These are phyloP conservation scores for Hycleus phaleratus DNA, from an alignment of 1,140 invertebrate genomes.

Conservation along the genomic window DNA sequence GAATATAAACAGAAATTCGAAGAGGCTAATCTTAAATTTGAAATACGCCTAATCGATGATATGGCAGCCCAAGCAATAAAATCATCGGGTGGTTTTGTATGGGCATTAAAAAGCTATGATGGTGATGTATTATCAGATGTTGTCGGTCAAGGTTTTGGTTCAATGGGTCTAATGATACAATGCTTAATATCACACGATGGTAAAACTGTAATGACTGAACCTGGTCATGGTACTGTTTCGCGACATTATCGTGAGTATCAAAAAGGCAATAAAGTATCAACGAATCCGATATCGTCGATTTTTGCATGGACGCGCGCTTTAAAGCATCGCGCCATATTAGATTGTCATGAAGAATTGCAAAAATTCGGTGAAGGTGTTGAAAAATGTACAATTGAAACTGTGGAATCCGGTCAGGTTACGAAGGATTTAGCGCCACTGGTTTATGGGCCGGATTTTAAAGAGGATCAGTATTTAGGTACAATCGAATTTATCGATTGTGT, in stretches of 20 bases:
- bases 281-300: slow-evolving; percentile 97
- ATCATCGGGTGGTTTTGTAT: slow-evolving; percentile 64
- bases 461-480: slow-evolving; percentile 1
- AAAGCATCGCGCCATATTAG: slow-evolving; percentile 83
- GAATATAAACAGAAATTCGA: slow-evolving; percentile 58
- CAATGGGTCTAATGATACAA: slow-evolving; percentile 89
- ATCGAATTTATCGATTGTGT: slow-evolving; percentile 5
- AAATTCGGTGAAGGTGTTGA: slow-evolving; percentile 80
- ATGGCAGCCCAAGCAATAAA: slow-evolving; percentile 73
- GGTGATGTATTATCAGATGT: slow-evolving; percentile 71
- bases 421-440: slow-evolving; percentile 96
- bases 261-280: slow-evolving; percentile 91
- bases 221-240: slow-evolving; percentile 93
- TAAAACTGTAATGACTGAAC: slow-evolving; percentile 91
- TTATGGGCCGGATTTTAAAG: slow-evolving; percentile 54
- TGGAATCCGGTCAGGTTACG: slow-evolving; percentile 88
- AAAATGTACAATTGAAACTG: slow-evolving; percentile 82
- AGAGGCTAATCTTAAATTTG: slow-evolving; percentile 60
- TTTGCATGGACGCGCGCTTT: slow-evolving; percentile 94
- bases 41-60: slow-evolving; percentile 69
- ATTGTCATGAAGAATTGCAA: slow-evolving; percentile 66
- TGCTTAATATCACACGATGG: slow-evolving; percentile 90
- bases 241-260: slow-evolving; percentile 86
- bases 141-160: slow-evolving; percentile 71
- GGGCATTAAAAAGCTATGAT: slow-evolving; percentile 75